A percentile compares a stretch with the other conserved stretches of the same genome.
phyloP scores from a whole-genome alignment of 2,888 invertebrate species.

The Lordiphosa fenestrarum region DNA sequence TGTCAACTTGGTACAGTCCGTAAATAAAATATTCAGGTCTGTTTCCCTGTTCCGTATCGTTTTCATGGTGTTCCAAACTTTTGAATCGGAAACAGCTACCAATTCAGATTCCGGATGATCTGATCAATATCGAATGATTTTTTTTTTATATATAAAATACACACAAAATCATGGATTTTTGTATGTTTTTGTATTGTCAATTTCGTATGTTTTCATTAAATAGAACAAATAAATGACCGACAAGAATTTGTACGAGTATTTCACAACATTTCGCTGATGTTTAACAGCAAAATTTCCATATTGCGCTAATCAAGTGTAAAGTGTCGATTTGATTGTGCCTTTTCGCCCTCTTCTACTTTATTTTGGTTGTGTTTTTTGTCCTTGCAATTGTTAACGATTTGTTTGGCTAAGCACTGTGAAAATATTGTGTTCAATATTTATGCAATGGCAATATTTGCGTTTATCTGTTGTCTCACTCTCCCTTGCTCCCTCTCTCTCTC shows the following conservation, averaged over 20 bases:
- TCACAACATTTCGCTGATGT: conserved; percentile 30
- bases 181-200: too few species aligned
- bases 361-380: background rate
- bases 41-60: too few species aligned
- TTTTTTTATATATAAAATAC: too few species aligned
- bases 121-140: too few species aligned
- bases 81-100: too few species aligned
- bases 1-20: too few species aligned
- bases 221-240: conserved; percentile 3
- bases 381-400: conserved; percentile 61
- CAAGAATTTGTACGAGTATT: conserved; percentile 11
- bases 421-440: conserved; percentile 49
- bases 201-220: too few species aligned
- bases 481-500: background rate
- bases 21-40: too few species aligned
- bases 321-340: conserved; percentile 46
- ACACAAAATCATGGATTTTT: too few species aligned
- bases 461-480: conserved; percentile 24
- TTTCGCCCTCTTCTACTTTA: background rate
- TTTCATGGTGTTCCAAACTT: too few species aligned
- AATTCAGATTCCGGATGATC: too few species aligned
- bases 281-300: conserved; percentile 45
- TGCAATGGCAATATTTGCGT: conserved; percentile 56
- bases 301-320: conserved; percentile 65
- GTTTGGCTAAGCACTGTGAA: conserved; percentile 48